These are phyloP conservation scores for Cheilosia urbana DNA, from an alignment of 2,888 invertebrate genomes.

Conservation along the genomic window DNA sequence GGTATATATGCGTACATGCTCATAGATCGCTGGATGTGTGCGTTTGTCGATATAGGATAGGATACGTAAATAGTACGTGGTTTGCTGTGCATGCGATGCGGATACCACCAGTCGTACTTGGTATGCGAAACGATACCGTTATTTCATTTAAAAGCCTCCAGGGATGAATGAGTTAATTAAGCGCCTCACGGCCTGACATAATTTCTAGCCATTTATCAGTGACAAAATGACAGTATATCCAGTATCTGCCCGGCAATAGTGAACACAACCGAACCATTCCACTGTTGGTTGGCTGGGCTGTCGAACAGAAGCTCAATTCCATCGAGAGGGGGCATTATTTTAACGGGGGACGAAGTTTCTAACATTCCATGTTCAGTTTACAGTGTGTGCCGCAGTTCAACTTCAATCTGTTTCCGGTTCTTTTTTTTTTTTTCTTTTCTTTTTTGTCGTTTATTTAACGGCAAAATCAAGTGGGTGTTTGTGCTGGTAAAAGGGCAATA, in stretches of 20 bases:
- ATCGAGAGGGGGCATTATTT: slow-evolving; percentile 7
- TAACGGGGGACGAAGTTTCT: background rate
- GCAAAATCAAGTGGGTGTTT: too few relatives aligned
- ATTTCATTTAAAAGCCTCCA: slow-evolving; percentile 72
- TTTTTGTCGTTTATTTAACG: too few relatives aligned
- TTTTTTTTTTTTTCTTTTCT: too few relatives aligned
- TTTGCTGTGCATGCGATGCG: slow-evolving; percentile 52
- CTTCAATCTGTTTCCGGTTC: too few relatives aligned
- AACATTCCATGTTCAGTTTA: background rate
- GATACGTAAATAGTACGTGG: slow-evolving; percentile 52
- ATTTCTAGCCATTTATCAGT: slow-evolving; percentile 83
- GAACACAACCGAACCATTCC: slow-evolving; percentile 59
- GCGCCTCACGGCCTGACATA: slow-evolving; percentile 81
- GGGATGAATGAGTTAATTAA: slow-evolving; percentile 82
- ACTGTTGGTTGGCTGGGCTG: slow-evolving; percentile 5
- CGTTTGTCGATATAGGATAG: slow-evolving; percentile 49
- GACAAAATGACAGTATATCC: slow-evolving; percentile 79
- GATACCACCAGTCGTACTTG: slow-evolving; percentile 55
- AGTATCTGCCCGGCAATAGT: slow-evolving; percentile 75
- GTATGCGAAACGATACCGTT: slow-evolving; percentile 69
- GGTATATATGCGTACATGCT: slow-evolving; percentile 7
- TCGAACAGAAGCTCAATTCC: background rate
- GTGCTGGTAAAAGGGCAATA: too few relatives aligned
- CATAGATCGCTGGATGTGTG: slow-evolving; percentile 56
- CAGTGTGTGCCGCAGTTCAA: slow-evolving; percentile 6